Conservation (phyloP, 2,113 vertebrate genomes). For the Capricornis sumatraensis region DNA sequence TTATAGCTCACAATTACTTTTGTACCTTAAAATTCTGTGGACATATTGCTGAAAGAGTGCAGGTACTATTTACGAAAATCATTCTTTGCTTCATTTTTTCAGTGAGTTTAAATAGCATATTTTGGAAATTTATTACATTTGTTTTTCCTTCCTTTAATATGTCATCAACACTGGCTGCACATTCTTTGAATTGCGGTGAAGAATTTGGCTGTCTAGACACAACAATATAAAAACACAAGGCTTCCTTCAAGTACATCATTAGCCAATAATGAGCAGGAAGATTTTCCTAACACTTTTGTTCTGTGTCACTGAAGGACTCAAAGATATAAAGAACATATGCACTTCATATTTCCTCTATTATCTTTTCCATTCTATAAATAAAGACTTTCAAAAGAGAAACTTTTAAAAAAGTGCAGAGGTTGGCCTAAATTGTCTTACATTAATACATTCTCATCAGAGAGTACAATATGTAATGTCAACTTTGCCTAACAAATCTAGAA, state of each 20-base stretch:
- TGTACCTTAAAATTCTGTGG: not conserved
- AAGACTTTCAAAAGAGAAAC: not conserved
- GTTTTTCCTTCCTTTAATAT: slow-evolving; percentile 54
- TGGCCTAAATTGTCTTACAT: not conserved
- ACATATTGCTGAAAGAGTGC: not conserved
- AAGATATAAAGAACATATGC: not conserved
- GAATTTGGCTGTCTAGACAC: slow-evolving; percentile 74
- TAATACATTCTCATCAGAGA: not conserved
- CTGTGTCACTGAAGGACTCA: slow-evolving; percentile 34
- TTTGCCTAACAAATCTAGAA: not conserved
- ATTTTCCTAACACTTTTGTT: slow-evolving; percentile 59
- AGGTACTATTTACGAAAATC: not conserved
- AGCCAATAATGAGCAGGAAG: slow-evolving; percentile 66
- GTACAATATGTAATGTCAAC: not conserved
- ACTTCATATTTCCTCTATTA: not conserved
- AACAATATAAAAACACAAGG: slow-evolving; percentile 79
- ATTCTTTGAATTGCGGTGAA: slow-evolving; percentile 76
- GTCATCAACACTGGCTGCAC: slow-evolving; percentile 70
- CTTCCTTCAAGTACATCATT: slow-evolving; percentile 75
- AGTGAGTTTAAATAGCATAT: slow-evolving; percentile 33
- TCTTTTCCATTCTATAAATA: not conserved
- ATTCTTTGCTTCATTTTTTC: slow-evolving; percentile 27
- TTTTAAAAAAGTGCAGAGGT: not conserved
- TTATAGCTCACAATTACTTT: not conserved
- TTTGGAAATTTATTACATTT: slow-evolving; percentile 63